These are phyloP conservation scores for Epiblema foenella DNA, from an alignment of 2,888 invertebrate genomes.

Conservation along the genomic window DNA sequence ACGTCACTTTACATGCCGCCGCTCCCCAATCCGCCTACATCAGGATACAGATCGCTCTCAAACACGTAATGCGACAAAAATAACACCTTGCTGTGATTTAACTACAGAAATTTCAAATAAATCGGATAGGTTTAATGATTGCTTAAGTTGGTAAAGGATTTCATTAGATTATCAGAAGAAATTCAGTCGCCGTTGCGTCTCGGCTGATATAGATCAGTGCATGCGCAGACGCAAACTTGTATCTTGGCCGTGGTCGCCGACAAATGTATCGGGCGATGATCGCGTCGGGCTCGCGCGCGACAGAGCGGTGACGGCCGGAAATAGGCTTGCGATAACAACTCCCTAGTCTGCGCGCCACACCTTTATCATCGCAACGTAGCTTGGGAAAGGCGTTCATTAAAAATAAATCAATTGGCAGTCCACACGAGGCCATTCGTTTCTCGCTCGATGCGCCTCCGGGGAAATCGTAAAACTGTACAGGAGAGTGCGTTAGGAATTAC, in stretches of 20 bases:
- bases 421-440: constrained; percentile 56
- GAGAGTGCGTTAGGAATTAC: constrained; percentile 51
- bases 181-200: constrained; percentile 69
- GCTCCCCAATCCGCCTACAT: constrained; percentile 67
- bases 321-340: constrained; percentile 81
- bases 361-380: constrained; percentile 74
- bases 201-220: constrained; percentile 70
- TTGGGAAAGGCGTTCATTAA: constrained; percentile 80
- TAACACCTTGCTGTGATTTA: constrained; percentile 57
- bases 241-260: constrained; percentile 69
- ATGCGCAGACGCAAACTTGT: constrained; percentile 61
- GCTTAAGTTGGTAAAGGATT: constrained; percentile 63
- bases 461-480: constrained; percentile 63
- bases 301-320: constrained; percentile 80
- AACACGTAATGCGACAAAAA: constrained; percentile 66
- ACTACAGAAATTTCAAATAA: constrained; percentile 46
- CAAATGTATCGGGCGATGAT: constrained; percentile 82
- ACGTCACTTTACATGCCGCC: constrained; percentile 80
- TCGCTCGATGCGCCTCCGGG: constrained; percentile 53
- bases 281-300: constrained; percentile 69
- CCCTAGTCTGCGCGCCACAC: constrained; percentile 72
- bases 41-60: constrained; percentile 69
- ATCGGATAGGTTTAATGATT: constrained; percentile 56
- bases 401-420: constrained; percentile 76
- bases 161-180: constrained; percentile 76